Evolutionary conservation across 2,113 vertebrate species (phyloP).

Genomic region (Oncorhynchus gorbuscha): DNA sequence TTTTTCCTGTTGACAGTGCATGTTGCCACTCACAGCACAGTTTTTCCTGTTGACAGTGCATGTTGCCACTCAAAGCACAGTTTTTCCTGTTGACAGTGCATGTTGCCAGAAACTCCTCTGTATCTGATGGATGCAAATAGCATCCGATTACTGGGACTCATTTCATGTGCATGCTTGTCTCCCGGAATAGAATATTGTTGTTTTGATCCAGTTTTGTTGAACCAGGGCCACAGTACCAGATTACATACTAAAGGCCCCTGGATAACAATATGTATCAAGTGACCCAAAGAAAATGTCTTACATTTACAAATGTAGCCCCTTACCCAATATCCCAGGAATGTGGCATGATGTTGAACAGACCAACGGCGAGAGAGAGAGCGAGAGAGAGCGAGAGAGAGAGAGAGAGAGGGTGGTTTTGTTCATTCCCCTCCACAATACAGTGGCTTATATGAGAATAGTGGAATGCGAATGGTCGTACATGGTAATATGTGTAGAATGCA

Average conservation of each 20-base stretch:
- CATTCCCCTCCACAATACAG: background rate
- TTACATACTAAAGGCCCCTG: conserved; percentile 10
- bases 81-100: conserved; percentile 12
- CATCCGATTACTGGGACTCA: conserved; percentile 4
- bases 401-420: background rate
- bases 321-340: conserved; percentile 52
- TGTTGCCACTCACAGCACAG: conserved; percentile 30
- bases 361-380: background rate
- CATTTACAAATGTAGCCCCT: conserved; percentile 57
- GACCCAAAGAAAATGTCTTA: conserved; percentile 43
- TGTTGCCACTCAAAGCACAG: conserved; percentile 30
- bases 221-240: conserved; percentile 20
- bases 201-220: conserved; percentile 18
- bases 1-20: conserved; percentile 8
- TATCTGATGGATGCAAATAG: conserved; percentile 6
- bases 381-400: conserved; percentile 2
- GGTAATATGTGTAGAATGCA: too few species aligned
- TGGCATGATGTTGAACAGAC: conserved; percentile 44
- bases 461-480: too few species aligned
- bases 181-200: background rate
- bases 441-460: too few species aligned
- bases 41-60: conserved; percentile 8
- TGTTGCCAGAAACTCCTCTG: background rate
- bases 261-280: conserved; percentile 28
- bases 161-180: conserved; percentile 24